Evolutionary conservation across 2,888 invertebrate genomes (phyloP).

Genomic region (Gisinianus flammeolus): DNA sequence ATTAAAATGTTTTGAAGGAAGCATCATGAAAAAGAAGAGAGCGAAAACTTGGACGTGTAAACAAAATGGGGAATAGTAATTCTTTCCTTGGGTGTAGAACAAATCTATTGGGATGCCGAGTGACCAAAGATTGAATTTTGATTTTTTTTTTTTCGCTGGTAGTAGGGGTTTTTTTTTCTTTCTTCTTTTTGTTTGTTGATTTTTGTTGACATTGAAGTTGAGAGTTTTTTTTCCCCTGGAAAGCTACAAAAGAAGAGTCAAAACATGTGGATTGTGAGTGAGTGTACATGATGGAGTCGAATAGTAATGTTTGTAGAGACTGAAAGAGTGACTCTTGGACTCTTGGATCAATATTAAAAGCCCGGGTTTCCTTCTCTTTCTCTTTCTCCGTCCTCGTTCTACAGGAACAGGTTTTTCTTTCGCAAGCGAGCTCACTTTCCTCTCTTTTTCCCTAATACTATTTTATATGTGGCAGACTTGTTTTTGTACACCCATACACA

Average conservation of each 20-base stretch:
- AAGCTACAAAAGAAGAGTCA: not conserved
- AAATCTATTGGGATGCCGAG: not conserved
- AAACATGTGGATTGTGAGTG: not conserved
- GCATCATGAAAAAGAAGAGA: no score
- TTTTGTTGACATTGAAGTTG: not conserved
- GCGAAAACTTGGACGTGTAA: no score
- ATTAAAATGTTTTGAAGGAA: no score
- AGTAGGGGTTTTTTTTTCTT: not conserved
- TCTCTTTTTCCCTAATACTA: not conserved
- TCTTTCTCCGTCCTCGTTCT: not conserved
- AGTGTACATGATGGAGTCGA: not conserved
- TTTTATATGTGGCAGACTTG: not conserved
- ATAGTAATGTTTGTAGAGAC: not conserved
- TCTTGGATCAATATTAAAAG: constrained; percentile 36
- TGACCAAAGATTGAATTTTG: not conserved
- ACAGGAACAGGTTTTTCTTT: not conserved
- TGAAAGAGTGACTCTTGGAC: constrained; percentile 24
- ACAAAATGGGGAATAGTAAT: no score
- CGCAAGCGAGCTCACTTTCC: not conserved
- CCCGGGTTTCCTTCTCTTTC: constrained; percentile 15
- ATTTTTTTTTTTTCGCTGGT: not conserved
- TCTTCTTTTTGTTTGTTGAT: not conserved
- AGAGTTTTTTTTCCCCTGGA: not conserved
- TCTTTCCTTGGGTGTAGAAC: no score
- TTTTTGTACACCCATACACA: not conserved